Conservation (phyloP, 1,140 invertebrate genomes). For the Neodiprion virginianus region DNA sequence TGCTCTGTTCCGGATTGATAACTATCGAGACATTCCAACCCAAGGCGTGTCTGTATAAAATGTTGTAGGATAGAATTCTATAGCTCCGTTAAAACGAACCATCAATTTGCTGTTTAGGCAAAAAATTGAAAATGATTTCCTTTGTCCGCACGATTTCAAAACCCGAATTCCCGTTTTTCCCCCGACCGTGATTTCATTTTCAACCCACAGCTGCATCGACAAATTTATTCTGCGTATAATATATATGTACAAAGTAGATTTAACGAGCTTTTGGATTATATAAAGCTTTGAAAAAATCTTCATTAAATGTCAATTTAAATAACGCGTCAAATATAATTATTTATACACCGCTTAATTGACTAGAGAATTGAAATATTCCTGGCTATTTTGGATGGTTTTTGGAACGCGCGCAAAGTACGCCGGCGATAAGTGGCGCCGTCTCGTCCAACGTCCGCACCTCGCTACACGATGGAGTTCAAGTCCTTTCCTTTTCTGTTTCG, state of each 20-base stretch:
- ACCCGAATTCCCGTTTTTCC: too few relatives aligned
- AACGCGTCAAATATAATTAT: not conserved
- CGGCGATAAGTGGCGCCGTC: slow-evolving; percentile 1
- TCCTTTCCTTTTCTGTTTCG: slow-evolving; percentile 14
- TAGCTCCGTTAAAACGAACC: too few relatives aligned
- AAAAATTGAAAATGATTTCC: too few relatives aligned
- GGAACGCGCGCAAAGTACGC: not conserved
- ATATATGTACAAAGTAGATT: not conserved
- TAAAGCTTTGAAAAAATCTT: not conserved
- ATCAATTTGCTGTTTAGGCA: too few relatives aligned
- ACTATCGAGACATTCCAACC: too few relatives aligned
- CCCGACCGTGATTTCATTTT: too few relatives aligned
- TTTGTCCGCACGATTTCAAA: too few relatives aligned
- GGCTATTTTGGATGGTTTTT: not conserved
- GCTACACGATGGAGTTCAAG: not conserved
- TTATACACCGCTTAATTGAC: not conserved
- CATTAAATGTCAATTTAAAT: not conserved
- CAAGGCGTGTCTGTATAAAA: too few relatives aligned
- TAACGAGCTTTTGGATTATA: not conserved
- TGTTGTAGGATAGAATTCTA: too few relatives aligned
- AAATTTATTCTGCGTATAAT: not conserved
- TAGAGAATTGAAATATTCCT: not conserved
- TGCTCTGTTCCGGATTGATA: too few relatives aligned
- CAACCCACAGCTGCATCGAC: not conserved
- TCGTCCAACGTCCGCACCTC: not conserved